phyloP scores from a whole-genome alignment of 2,797 vertebrate species.

The Corythornis leucogaster region DNA sequence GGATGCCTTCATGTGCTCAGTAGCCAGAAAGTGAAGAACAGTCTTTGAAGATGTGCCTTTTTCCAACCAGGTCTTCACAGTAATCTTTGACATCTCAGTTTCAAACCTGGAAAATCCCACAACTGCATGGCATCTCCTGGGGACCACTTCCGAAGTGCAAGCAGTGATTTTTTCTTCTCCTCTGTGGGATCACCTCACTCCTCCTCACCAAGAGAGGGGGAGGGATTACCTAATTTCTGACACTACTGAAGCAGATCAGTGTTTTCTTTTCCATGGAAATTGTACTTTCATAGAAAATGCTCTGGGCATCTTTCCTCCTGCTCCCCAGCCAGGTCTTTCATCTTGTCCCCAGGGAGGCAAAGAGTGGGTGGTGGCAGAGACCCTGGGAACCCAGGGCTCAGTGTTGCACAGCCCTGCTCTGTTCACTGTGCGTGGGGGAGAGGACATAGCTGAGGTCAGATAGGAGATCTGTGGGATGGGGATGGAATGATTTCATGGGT shows the following conservation, averaged over 20 bases:
- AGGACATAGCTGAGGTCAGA: fast-evolving
- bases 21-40: not conserved
- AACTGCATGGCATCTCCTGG: not conserved
- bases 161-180: not conserved
- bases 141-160: fast-evolving
- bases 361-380: not conserved
- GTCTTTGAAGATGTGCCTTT: not conserved
- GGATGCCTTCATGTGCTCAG: not conserved
- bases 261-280: not conserved
- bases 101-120: fast-evolving
- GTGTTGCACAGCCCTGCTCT: not conserved
- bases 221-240: not conserved
- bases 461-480: not conserved
- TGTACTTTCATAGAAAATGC: not conserved
- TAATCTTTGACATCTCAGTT: not conserved
- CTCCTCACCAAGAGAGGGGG: no score
- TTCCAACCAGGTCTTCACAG: not conserved
- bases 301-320: fast-evolving
- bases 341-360: not conserved
- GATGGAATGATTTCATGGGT: not conserved
- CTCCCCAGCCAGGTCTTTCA: fast-evolving
- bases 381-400: fast-evolving
- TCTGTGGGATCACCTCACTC: not conserved
- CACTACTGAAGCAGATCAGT: not conserved
- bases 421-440: fast-evolving